These are phyloP conservation scores for Lycophotia porphyrea DNA, from an alignment of 2,888 invertebrate genomes.

Conservation along the genomic window DNA sequence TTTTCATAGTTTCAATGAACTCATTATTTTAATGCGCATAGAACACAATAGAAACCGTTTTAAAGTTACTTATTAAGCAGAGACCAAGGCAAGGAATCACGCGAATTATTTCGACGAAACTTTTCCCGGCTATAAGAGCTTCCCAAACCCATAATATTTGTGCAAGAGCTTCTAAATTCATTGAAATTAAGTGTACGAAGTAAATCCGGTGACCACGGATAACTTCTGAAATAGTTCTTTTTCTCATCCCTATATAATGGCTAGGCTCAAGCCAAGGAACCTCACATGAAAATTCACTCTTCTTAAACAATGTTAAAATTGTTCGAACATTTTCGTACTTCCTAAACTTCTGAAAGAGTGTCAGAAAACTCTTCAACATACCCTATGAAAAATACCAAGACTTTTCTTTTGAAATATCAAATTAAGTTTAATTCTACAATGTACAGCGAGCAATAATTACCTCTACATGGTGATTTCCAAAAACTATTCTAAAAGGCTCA, in stretches of 20 bases:
- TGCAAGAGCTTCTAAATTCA: slow-evolving; percentile 31
- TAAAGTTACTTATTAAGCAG: slow-evolving; percentile 37
- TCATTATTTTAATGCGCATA: slow-evolving; percentile 41
- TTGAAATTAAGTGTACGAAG: slow-evolving; percentile 19
- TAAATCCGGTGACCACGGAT: slow-evolving; percentile 32
- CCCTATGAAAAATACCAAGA: neutral
- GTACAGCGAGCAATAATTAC: neutral
- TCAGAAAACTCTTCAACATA: neutral
- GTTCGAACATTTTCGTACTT: slow-evolving; percentile 40
- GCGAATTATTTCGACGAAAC: slow-evolving; percentile 52
- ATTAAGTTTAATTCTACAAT: slow-evolving; percentile 33
- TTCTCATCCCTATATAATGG: slow-evolving; percentile 9
- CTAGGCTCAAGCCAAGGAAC: slow-evolving; percentile 40
- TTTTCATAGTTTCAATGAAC: slow-evolving; percentile 40
- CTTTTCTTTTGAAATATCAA: slow-evolving; percentile 7
- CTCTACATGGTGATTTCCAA: slow-evolving; percentile 17
- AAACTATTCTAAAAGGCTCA: neutral
- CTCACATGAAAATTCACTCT: slow-evolving; percentile 43
- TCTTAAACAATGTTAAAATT: slow-evolving; percentile 39
- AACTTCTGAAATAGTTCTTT: slow-evolving; percentile 13
- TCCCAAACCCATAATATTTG: slow-evolving; percentile 39
- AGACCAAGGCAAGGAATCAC: slow-evolving; percentile 49
- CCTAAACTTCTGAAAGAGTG: neutral
- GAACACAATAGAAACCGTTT: slow-evolving; percentile 31
- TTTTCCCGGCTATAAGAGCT: slow-evolving; percentile 38